Conservation (phyloP, 2,888 invertebrate genomes). For the Brachylomia viminalis region DNA sequence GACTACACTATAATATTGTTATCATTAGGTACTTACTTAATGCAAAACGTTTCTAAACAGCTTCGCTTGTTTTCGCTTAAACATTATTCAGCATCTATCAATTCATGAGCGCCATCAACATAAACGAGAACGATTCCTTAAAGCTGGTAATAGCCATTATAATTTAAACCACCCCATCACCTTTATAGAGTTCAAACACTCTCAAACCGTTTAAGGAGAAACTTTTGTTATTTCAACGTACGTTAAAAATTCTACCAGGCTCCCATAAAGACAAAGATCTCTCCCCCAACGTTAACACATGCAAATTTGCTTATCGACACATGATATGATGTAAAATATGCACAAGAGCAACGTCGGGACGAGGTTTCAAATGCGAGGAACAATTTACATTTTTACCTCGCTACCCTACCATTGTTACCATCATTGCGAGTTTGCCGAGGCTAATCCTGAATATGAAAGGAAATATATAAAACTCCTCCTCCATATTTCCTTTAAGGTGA, state of each 20-base stretch:
- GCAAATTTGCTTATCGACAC: constrained; percentile 77
- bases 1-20: constrained; percentile 3
- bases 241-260: constrained; percentile 64
- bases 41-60: constrained; percentile 2
- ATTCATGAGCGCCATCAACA: constrained; percentile 33
- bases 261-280: constrained; percentile 60
- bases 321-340: constrained; percentile 76
- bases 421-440: constrained; percentile 7
- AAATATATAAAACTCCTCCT: constrained; percentile 53
- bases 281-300: constrained; percentile 60
- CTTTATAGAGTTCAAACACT: constrained; percentile 24
- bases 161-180: constrained; percentile 41
- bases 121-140: constrained; percentile 36
- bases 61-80: constrained; percentile 9
- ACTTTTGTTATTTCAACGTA: constrained; percentile 39
- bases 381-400: constrained; percentile 77
- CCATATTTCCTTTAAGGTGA: constrained; percentile 51
- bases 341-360: constrained; percentile 67
- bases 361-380: constrained; percentile 69
- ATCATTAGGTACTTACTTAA: neutral
- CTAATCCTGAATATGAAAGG: constrained; percentile 58
- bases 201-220: constrained; percentile 25
- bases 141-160: constrained; percentile 35
- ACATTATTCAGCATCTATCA: constrained; percentile 18
- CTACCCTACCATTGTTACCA: constrained; percentile 59